Evolutionary conservation across 2,888 invertebrate species (phyloP), one percentile per base, ranked within the genome.

Genomic region (Steromphala cineraria): DNA sequence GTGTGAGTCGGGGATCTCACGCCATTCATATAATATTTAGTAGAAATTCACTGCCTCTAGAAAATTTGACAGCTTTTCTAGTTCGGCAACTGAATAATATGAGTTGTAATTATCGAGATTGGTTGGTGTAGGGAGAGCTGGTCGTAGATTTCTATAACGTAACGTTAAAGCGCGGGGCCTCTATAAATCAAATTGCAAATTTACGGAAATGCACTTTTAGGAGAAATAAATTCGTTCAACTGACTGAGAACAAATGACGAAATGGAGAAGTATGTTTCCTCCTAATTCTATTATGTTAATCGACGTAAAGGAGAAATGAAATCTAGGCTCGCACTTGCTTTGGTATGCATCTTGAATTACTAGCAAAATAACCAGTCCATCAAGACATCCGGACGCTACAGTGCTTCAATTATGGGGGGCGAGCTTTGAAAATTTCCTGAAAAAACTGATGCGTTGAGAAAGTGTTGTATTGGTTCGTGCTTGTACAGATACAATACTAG

Each of bases 251-350:
- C 62, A 71, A 36, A 71, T 36, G 13, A 31, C 17, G 71, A 40
- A 71, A 71, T 36, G 36, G 40, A 71, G 40, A 40, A 71, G 40
- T 71, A 19, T 71, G 31, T 31, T 71, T 71, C 36, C 46, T 19
- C 19, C 71, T 71, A 71, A 71, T 71, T 71, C 71, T 71, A 71
- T 71, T 71, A 71, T 71, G 71, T 40, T 71, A 71, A 71, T 71
- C 36, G 71, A 71, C 31, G 19, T 31, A 31, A 36, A 19, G 36
- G 71, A 36, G 71, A 71, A 71, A 71, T 71, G 19, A 71, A 71
- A 71, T 71, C 40, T 71, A 31, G 17, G 19, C 40, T 71, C 36
- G 17, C 71, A 71, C 71, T 71, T 31, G 71, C 71, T 71, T 31
- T 19, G 71, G 71, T 40, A 71, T 71, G 71, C 40, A 40, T 71